These are phyloP conservation scores for Todiramphus saurophagus DNA, from an alignment of 2,113 vertebrate species.

Conservation along the genomic window DNA sequence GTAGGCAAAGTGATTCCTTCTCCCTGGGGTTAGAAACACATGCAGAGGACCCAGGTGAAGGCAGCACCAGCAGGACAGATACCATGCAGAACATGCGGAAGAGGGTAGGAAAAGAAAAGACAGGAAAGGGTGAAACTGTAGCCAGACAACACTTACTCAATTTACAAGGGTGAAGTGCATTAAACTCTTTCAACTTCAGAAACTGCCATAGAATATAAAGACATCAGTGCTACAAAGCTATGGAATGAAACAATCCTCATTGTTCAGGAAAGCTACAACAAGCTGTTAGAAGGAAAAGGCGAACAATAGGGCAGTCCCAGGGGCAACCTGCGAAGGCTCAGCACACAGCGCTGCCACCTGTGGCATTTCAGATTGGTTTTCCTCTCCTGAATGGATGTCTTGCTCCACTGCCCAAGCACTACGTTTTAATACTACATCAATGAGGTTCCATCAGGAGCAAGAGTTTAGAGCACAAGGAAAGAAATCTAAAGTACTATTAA, in stretches of 20 bases:
- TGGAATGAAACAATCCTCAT: slow-evolving; percentile 16
- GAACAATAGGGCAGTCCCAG: slow-evolving; percentile 25
- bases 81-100: slow-evolving; percentile 78
- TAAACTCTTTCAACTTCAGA: slow-evolving; percentile 13
- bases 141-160: slow-evolving; percentile 60
- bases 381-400: not conserved
- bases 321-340: not conserved
- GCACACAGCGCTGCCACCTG: not conserved
- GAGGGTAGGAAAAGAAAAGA: slow-evolving; percentile 80
- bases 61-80: slow-evolving; percentile 81
- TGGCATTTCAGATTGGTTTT: not conserved
- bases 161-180: slow-evolving; percentile 37
- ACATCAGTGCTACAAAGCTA: not conserved
- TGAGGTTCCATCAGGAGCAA: not conserved
- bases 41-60: slow-evolving; percentile 89
- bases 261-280: slow-evolving; percentile 27
- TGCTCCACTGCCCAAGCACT: not conserved
- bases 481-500: not conserved
- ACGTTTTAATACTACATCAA: not conserved
- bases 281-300: slow-evolving; percentile 41
- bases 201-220: slow-evolving; percentile 7
- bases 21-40: slow-evolving; percentile 88
- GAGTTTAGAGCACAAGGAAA: not conserved
- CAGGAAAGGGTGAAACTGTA: slow-evolving; percentile 86
- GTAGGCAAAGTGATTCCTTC: slow-evolving; percentile 98